Conservation (phyloP, 2,888 invertebrate species). For the Cryptosula pallasiana region DNA sequence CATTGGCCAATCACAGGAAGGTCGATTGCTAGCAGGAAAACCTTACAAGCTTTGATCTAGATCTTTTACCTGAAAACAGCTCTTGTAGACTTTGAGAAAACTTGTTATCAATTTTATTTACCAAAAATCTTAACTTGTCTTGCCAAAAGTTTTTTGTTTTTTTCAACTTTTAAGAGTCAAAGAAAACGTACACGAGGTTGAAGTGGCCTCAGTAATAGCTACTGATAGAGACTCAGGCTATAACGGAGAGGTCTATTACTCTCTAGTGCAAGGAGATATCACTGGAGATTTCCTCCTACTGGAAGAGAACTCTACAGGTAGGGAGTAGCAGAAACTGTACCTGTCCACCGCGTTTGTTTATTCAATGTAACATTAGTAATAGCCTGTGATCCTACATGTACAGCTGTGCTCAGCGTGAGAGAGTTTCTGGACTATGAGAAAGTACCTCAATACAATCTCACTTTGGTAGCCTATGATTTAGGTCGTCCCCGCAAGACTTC, state of each 20-base stretch:
- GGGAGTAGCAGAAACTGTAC: too few relatives aligned
- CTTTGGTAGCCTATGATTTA: neutral
- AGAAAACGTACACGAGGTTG: conserved; percentile 2
- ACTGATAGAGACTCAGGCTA: neutral
- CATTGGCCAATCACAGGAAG: too few relatives aligned
- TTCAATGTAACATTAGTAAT: too few relatives aligned
- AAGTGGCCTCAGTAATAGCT: neutral
- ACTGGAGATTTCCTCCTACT: neutral
- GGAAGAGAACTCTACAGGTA: neutral
- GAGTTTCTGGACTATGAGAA: conserved; percentile 20
- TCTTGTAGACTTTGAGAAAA: too few relatives aligned
- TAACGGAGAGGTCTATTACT: conserved; percentile 5
- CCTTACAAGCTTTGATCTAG: too few relatives aligned
- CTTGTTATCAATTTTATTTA: too few relatives aligned
- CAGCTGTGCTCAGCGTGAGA: conserved; percentile 3
- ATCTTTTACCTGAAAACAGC: too few relatives aligned
- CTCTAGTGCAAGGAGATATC: neutral
- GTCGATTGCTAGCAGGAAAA: too few relatives aligned
- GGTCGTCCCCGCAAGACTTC: neutral
- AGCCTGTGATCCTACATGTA: too few relatives aligned
- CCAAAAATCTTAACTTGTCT: too few relatives aligned
- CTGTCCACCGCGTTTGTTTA: too few relatives aligned
- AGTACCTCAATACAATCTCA: conserved; percentile 6
- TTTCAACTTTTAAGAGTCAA: neutral
- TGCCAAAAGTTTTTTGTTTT: too few relatives aligned